A percentile compares a stretch with the other conserved stretches of the same genome.
Conservation (phyloP, 2,888 invertebrate species). For the Adelphocoris suturalis region DNA sequence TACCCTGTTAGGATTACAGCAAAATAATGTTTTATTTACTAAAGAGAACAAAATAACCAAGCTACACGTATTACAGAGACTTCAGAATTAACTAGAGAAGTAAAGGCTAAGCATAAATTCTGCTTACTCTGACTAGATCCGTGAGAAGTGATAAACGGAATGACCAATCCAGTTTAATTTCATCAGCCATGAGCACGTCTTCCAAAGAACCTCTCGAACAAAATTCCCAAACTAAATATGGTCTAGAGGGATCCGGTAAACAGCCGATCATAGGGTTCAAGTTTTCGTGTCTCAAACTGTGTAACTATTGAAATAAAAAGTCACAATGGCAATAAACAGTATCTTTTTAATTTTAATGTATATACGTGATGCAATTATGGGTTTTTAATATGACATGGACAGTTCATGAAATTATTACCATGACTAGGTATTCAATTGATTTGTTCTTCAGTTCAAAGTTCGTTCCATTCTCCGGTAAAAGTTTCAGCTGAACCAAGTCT, state of each 20-base stretch:
- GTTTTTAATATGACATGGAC: no score
- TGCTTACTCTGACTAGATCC: constrained; percentile 89
- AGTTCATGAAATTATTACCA: constrained; percentile 78
- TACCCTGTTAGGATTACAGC: constrained; percentile 85
- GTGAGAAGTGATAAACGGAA: constrained; percentile 95
- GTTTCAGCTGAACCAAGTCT: constrained; percentile 92
- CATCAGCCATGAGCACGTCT: constrained; percentile 92
- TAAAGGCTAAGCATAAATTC: background rate
- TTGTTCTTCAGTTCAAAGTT: constrained; percentile 89
- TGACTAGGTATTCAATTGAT: constrained; percentile 88
- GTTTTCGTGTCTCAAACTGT: constrained; percentile 94
- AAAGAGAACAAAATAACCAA: no score
- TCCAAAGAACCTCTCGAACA: constrained; percentile 93
- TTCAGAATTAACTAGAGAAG: no score
- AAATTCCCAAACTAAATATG: constrained; percentile 91
- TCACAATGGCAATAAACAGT: background rate
- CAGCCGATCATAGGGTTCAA: constrained; percentile 93
- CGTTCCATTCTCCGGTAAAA: constrained; percentile 82
- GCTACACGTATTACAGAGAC: no score
- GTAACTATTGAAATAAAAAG: constrained; percentile 81
- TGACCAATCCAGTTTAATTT: constrained; percentile 96
- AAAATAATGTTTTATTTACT: background rate
- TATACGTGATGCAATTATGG: no score
- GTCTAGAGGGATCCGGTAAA: constrained; percentile 87
- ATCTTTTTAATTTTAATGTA: no score